Percentiles rank a stretch among this genome's conserved stretches.
Conservation (phyloP, 2,888 invertebrate species). For the Tuberolachnus salignus region DNA sequence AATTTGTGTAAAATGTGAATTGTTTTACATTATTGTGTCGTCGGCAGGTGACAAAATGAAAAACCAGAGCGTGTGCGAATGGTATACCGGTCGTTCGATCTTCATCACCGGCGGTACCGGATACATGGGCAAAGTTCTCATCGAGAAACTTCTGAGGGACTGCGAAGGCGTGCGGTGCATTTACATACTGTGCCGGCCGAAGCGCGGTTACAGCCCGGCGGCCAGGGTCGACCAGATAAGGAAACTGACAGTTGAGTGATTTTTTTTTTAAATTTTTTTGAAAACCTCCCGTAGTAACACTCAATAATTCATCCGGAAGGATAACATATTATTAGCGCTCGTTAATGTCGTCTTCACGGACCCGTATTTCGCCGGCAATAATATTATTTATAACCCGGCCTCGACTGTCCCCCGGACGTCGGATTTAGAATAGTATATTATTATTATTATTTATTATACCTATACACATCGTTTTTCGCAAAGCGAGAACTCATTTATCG, state of each 20-base stretch:
- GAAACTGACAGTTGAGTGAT: conserved; percentile 66
- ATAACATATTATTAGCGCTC: background rate
- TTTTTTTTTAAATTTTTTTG: no score
- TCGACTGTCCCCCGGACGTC: no score
- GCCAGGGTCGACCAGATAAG: conserved; percentile 68
- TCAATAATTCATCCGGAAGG: background rate
- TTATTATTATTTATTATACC: no score
- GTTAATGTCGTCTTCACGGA: no score
- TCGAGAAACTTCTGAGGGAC: conserved; percentile 61
- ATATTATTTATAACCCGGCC: no score
- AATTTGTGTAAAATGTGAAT: no score
- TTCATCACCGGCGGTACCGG: conserved; percentile 92
- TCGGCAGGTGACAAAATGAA: conserved; percentile 23
- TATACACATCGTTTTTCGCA: no score
- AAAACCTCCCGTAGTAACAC: no score
- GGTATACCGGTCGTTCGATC: conserved; percentile 63
- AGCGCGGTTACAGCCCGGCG: conserved; percentile 67
- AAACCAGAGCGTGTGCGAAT: conserved; percentile 58
- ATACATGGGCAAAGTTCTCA: conserved; percentile 61
- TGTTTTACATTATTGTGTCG: background rate
- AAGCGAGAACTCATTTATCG: no score
- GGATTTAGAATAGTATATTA: no score
- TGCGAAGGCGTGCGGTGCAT: conserved; percentile 66
- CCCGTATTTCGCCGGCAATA: background rate
- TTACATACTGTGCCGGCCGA: conserved; percentile 67